Evolutionary conservation across 1,140 invertebrate species (phyloP), one percentile per base, ranked within the genome.

Genomic region (Rhagoletis pomonella): DNA sequence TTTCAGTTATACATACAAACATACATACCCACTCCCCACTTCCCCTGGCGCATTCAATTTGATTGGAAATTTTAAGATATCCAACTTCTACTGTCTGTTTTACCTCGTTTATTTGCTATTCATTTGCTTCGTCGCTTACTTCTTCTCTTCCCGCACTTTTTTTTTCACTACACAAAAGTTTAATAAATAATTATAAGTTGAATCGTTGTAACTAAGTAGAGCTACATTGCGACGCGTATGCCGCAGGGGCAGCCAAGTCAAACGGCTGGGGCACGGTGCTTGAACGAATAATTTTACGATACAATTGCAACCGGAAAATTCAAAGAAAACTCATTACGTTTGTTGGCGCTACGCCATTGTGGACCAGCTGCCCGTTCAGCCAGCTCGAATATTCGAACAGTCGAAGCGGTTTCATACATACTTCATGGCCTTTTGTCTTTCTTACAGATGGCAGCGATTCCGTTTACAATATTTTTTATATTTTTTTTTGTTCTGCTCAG

Each of bases 321-420:
- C 73, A 81, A 81, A 81, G 73, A 81, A 81, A 81, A 81, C 73
- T 81, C 73, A 81, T 81, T 81, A 81, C 73, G 55, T 81, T 81
- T 81, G 73, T 81, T 81, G 42, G 39, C 67, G 67, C 67, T 44
- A 14, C 67, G 7, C 17, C 42, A 44, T 73, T 73, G 42, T 81
- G 29, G 1, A 19, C 17, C 73, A 55, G 44, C 73, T 55, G 50
- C 73, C 73, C 73, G 55, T 10, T 7, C 5, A 29, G 29, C 1
- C 50, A 29, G 29, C 29, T 29, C 29, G 29, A 29, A 29, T 29
- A 55, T 55, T 7, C 10, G 10, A 55, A 7, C 50, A 55, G 10
- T 10, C 50, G 50, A 55, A 55, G 29, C 29, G 29, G 29, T 5
- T 55, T 29, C 29, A 29, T 10, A 55, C 2, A 10, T 55, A n/a